Percentiles rank a stretch among this genome's conserved stretches.
Evolutionary conservation across 1,140 invertebrate species (phyloP).

Genomic region (Drosophila bocqueti): DNA sequence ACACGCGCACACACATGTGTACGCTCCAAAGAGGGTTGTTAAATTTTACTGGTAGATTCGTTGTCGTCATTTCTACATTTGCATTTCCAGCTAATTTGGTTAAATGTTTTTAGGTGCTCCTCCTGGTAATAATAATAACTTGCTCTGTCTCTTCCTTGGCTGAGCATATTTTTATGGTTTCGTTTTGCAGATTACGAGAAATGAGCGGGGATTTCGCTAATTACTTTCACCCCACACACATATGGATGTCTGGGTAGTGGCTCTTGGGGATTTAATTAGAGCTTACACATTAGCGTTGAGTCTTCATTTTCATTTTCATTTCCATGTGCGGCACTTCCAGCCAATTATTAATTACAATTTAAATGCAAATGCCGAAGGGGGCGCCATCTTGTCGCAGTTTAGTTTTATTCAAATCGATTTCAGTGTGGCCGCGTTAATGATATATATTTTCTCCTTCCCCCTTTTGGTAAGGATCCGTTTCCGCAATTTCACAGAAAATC

Average conservation of each 20-base stretch:
- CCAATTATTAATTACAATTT: conserved; percentile 75
- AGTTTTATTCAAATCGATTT: conserved; percentile 45
- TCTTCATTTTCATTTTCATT: conserved; percentile 67
- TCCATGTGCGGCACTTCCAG: conserved; percentile 18
- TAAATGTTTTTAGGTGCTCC: conserved; percentile 80
- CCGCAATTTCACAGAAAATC: conserved; percentile 59
- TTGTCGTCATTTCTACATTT: conserved; percentile 82
- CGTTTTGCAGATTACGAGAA: conserved; percentile 66
- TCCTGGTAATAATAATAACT: conserved; percentile 76
- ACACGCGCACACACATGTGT: conserved; percentile 36
- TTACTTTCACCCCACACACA: conserved; percentile 60
- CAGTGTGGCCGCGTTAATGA: conserved; percentile 62
- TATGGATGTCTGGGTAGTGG: conserved; percentile 1
- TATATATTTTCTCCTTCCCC: background rate
- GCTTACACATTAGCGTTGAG: conserved; percentile 64
- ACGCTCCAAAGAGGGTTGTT: conserved; percentile 56
- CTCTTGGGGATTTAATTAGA: conserved; percentile 66
- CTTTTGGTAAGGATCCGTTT: background rate
- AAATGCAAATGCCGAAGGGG: conserved; percentile 56
- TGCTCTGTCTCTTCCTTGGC: conserved; percentile 51
- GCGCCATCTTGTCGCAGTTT: conserved; percentile 54
- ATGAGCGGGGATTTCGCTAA: conserved; percentile 73
- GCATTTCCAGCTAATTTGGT: conserved; percentile 82
- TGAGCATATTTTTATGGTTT: conserved; percentile 81
- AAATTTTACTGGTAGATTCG: conserved; percentile 73